Evolutionary conservation across 2,888 invertebrate genomes (phyloP), one percentile per base, ranked within the genome.

Genomic region (Eledona agricola): DNA sequence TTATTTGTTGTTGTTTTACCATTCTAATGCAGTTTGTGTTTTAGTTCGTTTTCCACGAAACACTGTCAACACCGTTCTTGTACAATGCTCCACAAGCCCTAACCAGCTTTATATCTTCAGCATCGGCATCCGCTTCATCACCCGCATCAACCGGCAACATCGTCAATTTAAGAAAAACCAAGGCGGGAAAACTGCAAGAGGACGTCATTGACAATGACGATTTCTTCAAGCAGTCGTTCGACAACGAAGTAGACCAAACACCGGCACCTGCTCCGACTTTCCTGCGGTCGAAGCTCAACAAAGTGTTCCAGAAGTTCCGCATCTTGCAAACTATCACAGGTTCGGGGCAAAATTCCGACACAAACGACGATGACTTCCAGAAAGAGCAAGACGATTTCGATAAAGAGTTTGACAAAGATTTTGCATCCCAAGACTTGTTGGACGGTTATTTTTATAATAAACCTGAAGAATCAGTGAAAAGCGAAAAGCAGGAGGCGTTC

Each of bases 251-350:
- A 43, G 47, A 49, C 22, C 25, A 40, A 11, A 10, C 9, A 11
- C 43, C 59, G 3, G n/a, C 46, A 7, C 17, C 29, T 10, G 7
- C 7, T 9, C 63, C 65, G 0, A 59, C 43, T 25, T 34, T 63
- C 4, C 9, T 66, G 3, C 61, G 59, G 29, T 63, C 60, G 34
- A 65, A 65, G 42, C 49, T 67, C 26, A 55, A 51, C 37, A 66
- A 63, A 49, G 49, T 67, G 9, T 9, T 67, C 10, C 46, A 34
- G 6, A 67, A 67, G 42, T 28, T 66, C 4, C 49, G 58, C 6
- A 46, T 63, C 7, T 29, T 66, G 2, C 55, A 59, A 4, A 47
- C 50, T 16, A 26, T 43, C 6, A 37, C 38, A 4, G 51, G 43
- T 29, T 26, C 37, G 2, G 29, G n/a, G n/a, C n/a, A n/a, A 17